These are phyloP conservation scores for Tipula unca DNA, from an alignment of 2,888 invertebrate genomes.

Conservation along the genomic window DNA sequence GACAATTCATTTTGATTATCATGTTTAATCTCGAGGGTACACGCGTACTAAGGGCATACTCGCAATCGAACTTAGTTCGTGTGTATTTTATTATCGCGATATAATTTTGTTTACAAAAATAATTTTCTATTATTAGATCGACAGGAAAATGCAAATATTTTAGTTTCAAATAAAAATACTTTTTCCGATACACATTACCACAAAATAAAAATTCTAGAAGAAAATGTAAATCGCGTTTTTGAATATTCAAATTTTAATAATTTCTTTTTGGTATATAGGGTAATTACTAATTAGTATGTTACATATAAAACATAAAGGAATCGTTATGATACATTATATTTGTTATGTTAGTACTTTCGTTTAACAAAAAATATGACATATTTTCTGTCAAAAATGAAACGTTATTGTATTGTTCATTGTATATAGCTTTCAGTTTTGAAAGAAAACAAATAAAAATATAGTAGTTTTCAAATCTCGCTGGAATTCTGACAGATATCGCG, in stretches of 20 bases:
- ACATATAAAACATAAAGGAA: background rate
- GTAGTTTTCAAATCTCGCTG: too few species aligned
- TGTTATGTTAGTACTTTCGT: background rate
- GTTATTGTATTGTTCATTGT: background rate
- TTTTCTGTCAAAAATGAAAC: background rate
- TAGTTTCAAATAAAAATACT: background rate
- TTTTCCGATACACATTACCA: background rate
- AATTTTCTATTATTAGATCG: background rate
- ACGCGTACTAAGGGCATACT: background rate
- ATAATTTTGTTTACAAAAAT: background rate
- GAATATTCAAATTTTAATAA: background rate
- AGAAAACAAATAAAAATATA: too few species aligned
- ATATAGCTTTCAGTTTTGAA: too few species aligned
- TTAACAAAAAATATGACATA: background rate
- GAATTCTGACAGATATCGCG: too few species aligned
- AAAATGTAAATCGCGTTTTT: background rate
- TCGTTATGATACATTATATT: background rate
- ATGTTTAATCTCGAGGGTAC: background rate
- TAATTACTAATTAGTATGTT: background rate
- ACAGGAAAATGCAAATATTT: background rate
- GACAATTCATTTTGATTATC: background rate
- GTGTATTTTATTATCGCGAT: background rate
- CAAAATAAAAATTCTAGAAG: background rate
- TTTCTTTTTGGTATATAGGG: background rate
- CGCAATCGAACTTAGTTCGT: background rate